Evolutionary conservation across 2,888 invertebrate species (phyloP).

Genomic region (Pemphredon lugubris): DNA sequence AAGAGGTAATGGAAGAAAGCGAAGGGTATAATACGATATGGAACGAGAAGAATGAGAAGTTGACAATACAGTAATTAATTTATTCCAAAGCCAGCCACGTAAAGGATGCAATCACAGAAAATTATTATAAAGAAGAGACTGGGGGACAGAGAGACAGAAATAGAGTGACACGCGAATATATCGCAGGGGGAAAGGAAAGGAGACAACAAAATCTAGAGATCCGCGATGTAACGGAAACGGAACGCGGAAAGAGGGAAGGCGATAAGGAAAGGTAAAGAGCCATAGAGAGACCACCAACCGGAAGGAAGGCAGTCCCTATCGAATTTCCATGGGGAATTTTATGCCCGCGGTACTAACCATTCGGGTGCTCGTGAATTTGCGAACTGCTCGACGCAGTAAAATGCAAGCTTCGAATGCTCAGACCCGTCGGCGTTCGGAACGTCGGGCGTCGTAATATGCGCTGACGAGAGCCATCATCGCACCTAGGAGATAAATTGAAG

Average conservation of each 20-base stretch:
- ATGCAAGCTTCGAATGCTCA: conserved; percentile 28
- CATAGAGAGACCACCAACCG: background rate
- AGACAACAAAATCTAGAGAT: conserved; percentile 30
- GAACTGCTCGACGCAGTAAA: conserved; percentile 48
- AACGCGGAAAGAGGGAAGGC: conserved; percentile 13
- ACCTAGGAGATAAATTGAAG: too few relatives aligned
- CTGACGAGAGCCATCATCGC: conserved; percentile 24
- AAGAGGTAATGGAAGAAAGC: too few relatives aligned
- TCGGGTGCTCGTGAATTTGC: conserved; percentile 61
- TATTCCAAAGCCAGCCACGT: too few relatives aligned
- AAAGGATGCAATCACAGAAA: too few relatives aligned
- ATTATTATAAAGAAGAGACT: too few relatives aligned
- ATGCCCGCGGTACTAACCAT: conserved; percentile 45
- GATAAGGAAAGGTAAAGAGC: background rate
- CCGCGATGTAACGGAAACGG: conserved; percentile 24
- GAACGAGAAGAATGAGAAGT: too few relatives aligned
- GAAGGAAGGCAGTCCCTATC: conserved; percentile 36
- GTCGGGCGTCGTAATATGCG: conserved; percentile 32
- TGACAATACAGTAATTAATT: too few relatives aligned
- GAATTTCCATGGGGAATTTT: conserved; percentile 51
- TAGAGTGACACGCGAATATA: too few relatives aligned
- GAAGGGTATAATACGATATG: too few relatives aligned
- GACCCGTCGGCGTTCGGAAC: conserved; percentile 4
- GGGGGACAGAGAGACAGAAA: too few relatives aligned
- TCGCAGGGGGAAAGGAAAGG: background rate